Base-by-base conservation (phyloP, 2,113 vertebrate genomes). In the Hemichromis elongatus region DNA sequence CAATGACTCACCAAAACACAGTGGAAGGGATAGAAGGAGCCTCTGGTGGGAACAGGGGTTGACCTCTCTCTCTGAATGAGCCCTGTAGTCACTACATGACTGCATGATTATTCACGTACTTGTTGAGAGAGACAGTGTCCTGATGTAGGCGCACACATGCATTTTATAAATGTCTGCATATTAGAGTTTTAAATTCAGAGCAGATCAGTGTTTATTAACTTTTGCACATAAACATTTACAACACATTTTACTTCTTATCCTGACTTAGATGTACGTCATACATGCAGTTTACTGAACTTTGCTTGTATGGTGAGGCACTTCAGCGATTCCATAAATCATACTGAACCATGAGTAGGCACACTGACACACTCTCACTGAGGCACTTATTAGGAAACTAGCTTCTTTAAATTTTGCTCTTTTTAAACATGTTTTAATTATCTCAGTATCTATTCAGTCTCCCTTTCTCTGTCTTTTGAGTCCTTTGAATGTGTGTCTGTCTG, bases 271-370 rank as follows among this genome's bases (percentile, higher is more conserved):
- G 13, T 61, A 33, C 78, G 1, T 61, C 53, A 87, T 82, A 86
- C 73, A 80, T 88, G 68, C 33, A 24, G 61, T 79, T 90, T 85
- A 82, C 57, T 86, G 10, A 85, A 81, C 66, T 79, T 85, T 82
- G 45, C 57, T 80, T 89, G 78, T 89, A 86, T 47, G 10, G 80
- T 83, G 86, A 87, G 78, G 80, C 56, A 54, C 53, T 77, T 50
- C 30, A 66, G 55, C 52, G 63, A 59, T 86, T 50, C 47, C 84
- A 85, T 90, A 63, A 91, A 88, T 93, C 87, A 86, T 52, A 45
- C 54, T 24, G 63, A 85, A 57, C 78, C 77, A 21, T 24, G 53
- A 82, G 83, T 82, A 85, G 70, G 1, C 70, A 52, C 45, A 30
- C 30, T 79, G 73, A 80, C 35, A 2, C 45, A 11, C 50, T 54